Evolutionary conservation across 2,113 vertebrate species (phyloP), one percentile per base, ranked within the genome.

Genomic region (Alces alces): DNA sequence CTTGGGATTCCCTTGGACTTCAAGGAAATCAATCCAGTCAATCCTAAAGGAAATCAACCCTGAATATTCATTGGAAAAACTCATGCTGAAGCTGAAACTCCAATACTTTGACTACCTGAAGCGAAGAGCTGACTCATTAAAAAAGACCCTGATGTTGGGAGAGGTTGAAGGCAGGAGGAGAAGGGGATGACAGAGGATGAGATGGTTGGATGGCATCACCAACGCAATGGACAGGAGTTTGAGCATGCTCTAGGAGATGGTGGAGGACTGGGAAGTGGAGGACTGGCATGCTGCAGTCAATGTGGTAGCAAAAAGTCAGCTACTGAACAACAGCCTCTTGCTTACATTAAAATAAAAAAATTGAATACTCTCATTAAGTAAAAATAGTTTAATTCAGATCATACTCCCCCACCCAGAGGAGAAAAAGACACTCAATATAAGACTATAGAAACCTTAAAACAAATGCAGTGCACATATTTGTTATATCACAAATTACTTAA

Each of bases 241-340:
- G n/a, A 70, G n/a, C n/a, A 39, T 1, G 19, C 10, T 39, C n/a
- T 70, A 8, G n/a, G n/a, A 36, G 64, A 70, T 23, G 10, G 66
- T 12, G 66, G n/a, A 39, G 2, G 19, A 70, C 66, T 12, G 66
- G 66, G 19, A 70, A 39, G 66, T n/a, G n/a, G n/a, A n/a, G n/a
- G n/a, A n/a, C n/a, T 39, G n/a, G 4, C 2, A 0, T 12, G 19
- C 19, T 70, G 5, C 19, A 70, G 10, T 23, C 64, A 36, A 12
- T 70, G 19, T 70, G 66, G 10, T 70, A 39, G 66, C 66, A 70
- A 70, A 70, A 70, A 70, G 17, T 36, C 66, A 70, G 66, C 0
- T 5, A 70, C n/a, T 36, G 66, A 70, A 70, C 61, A 66, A 33
- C 19, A 70, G 64, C n/a, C 0, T 73, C 19, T 73, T 25, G 25